A percentile compares a stretch with the other conserved stretches of the same genome.
These are phyloP conservation scores for Typhlomys cinereus DNA, from an alignment of 2,113 vertebrate species.

Conservation along the genomic window DNA sequence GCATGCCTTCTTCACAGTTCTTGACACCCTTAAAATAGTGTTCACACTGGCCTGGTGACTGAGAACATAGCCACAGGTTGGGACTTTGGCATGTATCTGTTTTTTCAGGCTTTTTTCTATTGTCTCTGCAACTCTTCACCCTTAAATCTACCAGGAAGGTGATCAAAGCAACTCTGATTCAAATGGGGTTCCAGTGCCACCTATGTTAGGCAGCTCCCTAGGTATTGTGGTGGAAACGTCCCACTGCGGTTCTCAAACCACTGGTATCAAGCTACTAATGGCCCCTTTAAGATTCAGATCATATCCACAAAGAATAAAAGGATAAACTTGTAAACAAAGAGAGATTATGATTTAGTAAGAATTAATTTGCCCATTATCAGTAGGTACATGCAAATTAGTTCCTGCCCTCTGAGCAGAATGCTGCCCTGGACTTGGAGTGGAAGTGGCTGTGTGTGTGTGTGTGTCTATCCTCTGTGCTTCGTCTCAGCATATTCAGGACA, in stretches of 20 bases:
- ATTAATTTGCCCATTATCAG: neutral
- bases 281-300: neutral
- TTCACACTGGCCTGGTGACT: neutral
- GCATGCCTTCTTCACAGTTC: neutral
- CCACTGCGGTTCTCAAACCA: neutral
- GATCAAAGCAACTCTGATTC: neutral
- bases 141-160: neutral
- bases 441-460: neutral
- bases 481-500: no score
- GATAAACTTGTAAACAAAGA: neutral
- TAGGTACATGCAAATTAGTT: neutral
- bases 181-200: neutral
- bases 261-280: neutral
- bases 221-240: neutral
- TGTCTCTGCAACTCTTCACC: neutral
- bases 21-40: neutral
- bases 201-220: neutral
- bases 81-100: neutral
- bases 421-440: neutral
- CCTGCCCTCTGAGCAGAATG: neutral
- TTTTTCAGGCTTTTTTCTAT: neutral
- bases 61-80: neutral
- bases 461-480: neutral
- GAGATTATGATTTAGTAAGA: neutral
- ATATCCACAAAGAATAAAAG: neutral